Percentiles rank a stretch among this genome's conserved stretches.
Conservation (phyloP, 1,140 invertebrate genomes). For the Drosophila saltans region DNA sequence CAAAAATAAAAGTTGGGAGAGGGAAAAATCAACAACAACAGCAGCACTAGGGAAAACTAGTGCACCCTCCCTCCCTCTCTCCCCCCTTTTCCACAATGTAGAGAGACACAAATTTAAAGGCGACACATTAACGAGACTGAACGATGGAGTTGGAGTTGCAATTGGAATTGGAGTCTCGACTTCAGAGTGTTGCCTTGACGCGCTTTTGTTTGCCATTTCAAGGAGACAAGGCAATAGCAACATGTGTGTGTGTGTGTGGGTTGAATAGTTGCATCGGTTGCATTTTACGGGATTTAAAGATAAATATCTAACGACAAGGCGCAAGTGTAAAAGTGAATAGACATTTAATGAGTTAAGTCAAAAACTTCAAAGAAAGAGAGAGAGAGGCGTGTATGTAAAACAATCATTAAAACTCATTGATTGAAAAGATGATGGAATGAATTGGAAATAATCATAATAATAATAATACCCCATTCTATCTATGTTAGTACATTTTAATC, state of each 20-base stretch:
- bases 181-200: slow-evolving; percentile 56
- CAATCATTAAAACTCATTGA: background rate
- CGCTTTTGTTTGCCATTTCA: slow-evolving; percentile 61
- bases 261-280: slow-evolving; percentile 1
- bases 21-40: slow-evolving; percentile 7
- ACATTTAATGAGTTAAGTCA: slow-evolving; percentile 16
- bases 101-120: slow-evolving; percentile 59
- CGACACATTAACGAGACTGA: slow-evolving; percentile 66
- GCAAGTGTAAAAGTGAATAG: slow-evolving; percentile 18
- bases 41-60: slow-evolving; percentile 56
- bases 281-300: slow-evolving; percentile 20
- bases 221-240: slow-evolving; percentile 25
- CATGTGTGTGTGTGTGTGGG: slow-evolving; percentile 3
- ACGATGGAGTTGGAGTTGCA: slow-evolving; percentile 20
- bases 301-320: slow-evolving; percentile 19
- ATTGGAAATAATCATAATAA: background rate
- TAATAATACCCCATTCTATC: too few relatives aligned
- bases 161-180: background rate
- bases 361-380: background rate
- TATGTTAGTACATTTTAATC: too few relatives aligned
- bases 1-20: background rate
- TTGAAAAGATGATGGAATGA: background rate
- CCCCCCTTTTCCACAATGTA: slow-evolving; percentile 33
- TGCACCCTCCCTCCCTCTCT: slow-evolving; percentile 15
- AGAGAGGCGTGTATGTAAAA: background rate